Percentiles rank a stretch among this genome's conserved stretches.
Evolutionary conservation across 1,140 invertebrate species (phyloP).

Genomic region (Magallana angulata): DNA sequence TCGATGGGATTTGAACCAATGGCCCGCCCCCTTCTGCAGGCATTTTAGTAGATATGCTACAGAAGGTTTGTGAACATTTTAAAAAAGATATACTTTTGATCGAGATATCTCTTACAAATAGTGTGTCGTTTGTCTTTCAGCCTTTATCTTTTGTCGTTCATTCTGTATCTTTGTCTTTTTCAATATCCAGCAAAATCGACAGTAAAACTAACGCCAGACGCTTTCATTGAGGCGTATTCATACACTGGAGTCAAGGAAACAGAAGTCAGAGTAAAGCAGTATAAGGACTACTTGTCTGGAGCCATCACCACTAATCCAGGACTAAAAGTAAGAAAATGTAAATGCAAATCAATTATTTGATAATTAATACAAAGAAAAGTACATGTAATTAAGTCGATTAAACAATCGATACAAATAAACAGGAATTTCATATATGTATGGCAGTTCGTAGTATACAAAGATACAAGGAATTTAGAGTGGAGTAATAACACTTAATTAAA

Average conservation of each 20-base stretch:
- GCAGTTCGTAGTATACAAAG: too few relatives aligned
- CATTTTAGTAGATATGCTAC: slow-evolving; percentile 33
- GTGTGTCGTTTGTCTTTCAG: too few relatives aligned
- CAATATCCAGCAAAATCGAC: neutral
- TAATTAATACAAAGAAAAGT: too few relatives aligned
- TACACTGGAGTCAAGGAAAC: slow-evolving; percentile 25
- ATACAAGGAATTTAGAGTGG: too few relatives aligned
- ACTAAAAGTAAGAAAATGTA: slow-evolving; percentile 18
- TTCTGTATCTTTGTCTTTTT: neutral
- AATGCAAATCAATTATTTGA: too few relatives aligned
- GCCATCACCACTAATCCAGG: slow-evolving; percentile 19
- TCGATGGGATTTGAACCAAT: neutral
- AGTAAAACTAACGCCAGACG: slow-evolving; percentile 36
- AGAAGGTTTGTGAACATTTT: neutral
- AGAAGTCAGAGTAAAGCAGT: neutral
- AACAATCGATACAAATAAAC: too few relatives aligned
- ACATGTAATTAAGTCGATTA: too few relatives aligned
- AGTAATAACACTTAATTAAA: too few relatives aligned
- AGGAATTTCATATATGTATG: too few relatives aligned
- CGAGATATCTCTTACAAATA: too few relatives aligned
- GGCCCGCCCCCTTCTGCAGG: neutral
- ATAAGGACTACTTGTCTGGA: slow-evolving; percentile 7
- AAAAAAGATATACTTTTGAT: too few relatives aligned
- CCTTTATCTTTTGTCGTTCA: neutral
- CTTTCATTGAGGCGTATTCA: slow-evolving; percentile 20